Evolutionary conservation across 1,140 invertebrate genomes (phyloP), one percentile per base, ranked within the genome.

Genomic region (Zaprionus ornatus): DNA sequence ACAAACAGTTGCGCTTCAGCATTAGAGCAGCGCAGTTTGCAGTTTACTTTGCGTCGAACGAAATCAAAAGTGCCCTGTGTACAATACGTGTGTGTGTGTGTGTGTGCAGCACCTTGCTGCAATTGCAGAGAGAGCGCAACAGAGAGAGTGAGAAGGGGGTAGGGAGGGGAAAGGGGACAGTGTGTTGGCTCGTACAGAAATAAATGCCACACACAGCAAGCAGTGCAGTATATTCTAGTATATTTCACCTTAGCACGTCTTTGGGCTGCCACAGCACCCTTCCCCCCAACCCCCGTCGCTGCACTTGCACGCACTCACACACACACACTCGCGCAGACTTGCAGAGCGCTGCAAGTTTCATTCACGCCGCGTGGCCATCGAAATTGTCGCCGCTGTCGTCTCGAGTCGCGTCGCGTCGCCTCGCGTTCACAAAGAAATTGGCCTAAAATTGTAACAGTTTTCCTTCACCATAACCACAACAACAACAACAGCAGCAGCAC

Each of bases 241-340:
- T 91, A 91, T 90, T 91, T 91, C 88, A 91, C 88, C 88, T 91
- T 91, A 78, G 88, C 67, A 77, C 72, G 88, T 91, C 85, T 91
- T 91, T 91, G 79, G 65, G 52, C 55, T 40, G 77, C 76, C 79
- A 62, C 32, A 7, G 27, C n/a, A 17, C 3, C n/a, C 40, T 4
- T 17, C 4, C 19, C 62, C 42, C 27, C 52, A 57, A 65, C 62
- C 27, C 57, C 56, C 40, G 23, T 21, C 54, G 57, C 68, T 25
- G 21, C 21, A 32, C 59, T 40, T 37, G 50, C 66, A 37, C 40
- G 69, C 68, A 70, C 72, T 45, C 64, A 65, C 23, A 67, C n/a
- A 32, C 29, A 57, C 21, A 40, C 42, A 57, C 40, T 70, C 63
- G 69, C 21, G 69, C 42, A 63, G 40, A 15, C 35, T 37, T 37